Evolutionary conservation across 2,888 invertebrate species (phyloP).

Genomic region (Meganola albula): DNA sequence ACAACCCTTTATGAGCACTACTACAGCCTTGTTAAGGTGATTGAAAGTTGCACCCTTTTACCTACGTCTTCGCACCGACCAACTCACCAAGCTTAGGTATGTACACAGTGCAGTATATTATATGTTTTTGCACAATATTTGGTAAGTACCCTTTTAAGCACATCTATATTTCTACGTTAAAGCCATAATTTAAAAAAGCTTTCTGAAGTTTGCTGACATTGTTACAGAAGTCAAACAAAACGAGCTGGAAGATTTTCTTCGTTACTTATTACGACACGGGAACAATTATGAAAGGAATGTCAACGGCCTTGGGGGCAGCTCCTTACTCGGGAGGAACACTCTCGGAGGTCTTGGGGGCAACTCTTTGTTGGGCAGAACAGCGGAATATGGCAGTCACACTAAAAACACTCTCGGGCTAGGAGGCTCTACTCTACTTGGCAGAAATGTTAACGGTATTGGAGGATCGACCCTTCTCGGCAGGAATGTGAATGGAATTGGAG

Average conservation of each 20-base stretch:
- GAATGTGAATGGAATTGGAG: constrained; percentile 39
- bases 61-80: constrained; percentile 37
- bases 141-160: constrained; percentile 43
- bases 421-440: constrained; percentile 29
- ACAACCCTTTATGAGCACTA: constrained; percentile 22
- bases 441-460: constrained; percentile 29
- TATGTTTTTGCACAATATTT: constrained; percentile 22
- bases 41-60: constrained; percentile 34
- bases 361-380: constrained; percentile 32
- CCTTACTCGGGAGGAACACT: constrained; percentile 36
- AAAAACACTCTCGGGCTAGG: constrained; percentile 32
- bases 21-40: constrained; percentile 27
- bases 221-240: constrained; percentile 58
- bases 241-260: constrained; percentile 50
- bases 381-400: constrained; percentile 38
- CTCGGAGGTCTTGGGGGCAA: constrained; percentile 31
- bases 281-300: constrained; percentile 30
- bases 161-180: constrained; percentile 6
- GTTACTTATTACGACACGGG: constrained; percentile 49
- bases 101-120: constrained; percentile 30
- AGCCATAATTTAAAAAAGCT: background rate
- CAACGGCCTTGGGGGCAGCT: constrained; percentile 28
- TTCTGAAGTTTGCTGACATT: constrained; percentile 24
- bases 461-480: constrained; percentile 36
- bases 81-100: constrained; percentile 32